phyloP scores from a whole-genome alignment of 1,140 invertebrate species.

The Aphelinus certus region DNA sequence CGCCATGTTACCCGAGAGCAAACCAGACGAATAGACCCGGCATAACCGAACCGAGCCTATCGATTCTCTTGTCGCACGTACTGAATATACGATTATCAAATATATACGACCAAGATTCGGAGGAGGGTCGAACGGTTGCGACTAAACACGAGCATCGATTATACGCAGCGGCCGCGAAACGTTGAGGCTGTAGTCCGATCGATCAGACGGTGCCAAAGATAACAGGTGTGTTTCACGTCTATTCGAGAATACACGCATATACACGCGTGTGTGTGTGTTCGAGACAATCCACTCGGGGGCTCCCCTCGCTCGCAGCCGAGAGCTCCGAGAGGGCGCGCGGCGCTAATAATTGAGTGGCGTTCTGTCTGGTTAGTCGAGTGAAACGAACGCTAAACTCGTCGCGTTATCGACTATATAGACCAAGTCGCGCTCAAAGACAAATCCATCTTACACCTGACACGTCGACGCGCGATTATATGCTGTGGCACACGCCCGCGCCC shows the following conservation, averaged over 20 bases:
- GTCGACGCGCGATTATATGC: background rate
- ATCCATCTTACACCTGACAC: constrained; percentile 55
- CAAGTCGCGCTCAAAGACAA: constrained; percentile 61
- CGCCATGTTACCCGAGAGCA: too few relatives aligned
- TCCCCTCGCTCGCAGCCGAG: too few relatives aligned
- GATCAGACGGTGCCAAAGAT: constrained; percentile 1
- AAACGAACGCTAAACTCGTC: constrained; percentile 52
- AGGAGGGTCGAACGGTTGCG: too few relatives aligned
- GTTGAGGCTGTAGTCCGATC: background rate
- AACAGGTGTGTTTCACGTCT: background rate
- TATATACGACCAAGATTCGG: too few relatives aligned
- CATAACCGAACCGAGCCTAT: too few relatives aligned
- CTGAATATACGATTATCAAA: too few relatives aligned
- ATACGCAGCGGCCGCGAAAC: too few relatives aligned
- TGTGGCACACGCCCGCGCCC: background rate
- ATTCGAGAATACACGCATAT: background rate
- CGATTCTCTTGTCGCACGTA: too few relatives aligned
- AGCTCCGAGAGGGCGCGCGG: constrained; percentile 43
- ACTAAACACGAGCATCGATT: too few relatives aligned
- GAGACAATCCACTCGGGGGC: too few relatives aligned
- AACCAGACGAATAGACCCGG: too few relatives aligned
- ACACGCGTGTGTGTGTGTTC: background rate
- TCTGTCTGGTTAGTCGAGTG: constrained; percentile 62
- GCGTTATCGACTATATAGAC: constrained; percentile 57
- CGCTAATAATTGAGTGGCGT: constrained; percentile 67